phyloP scores from a whole-genome alignment of 53 echinoderm and acorn worm species.

The Pentamera pediparva region DNA sequence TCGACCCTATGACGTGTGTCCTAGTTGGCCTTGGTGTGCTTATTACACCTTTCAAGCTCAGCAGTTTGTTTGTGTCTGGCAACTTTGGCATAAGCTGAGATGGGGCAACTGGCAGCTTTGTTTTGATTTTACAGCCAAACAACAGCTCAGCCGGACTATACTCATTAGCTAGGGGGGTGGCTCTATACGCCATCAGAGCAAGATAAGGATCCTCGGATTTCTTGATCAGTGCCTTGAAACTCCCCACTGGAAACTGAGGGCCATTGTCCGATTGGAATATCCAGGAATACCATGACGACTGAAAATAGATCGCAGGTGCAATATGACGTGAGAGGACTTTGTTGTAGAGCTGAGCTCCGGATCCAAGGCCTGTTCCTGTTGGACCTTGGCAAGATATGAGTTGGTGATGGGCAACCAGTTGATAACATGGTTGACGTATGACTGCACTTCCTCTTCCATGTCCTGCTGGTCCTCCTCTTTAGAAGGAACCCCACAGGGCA shows the following conservation, averaged over 20 bases:
- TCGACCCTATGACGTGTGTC: too few relatives aligned
- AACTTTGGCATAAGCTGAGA: too few relatives aligned
- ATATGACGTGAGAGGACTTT: too few relatives aligned
- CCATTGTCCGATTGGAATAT: background rate
- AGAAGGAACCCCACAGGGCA: slow-evolving; percentile 28
- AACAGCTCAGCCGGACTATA: background rate
- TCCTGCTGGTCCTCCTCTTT: too few relatives aligned
- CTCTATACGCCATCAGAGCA: slow-evolving; percentile 7
- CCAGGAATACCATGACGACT: background rate
- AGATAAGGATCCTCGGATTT: slow-evolving; percentile 25
- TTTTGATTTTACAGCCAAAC: background rate
- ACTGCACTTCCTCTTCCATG: slow-evolving; percentile 19
- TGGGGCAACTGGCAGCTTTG: background rate
- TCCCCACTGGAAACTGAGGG: slow-evolving; percentile 7
- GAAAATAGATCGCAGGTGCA: background rate
- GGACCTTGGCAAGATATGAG: slow-evolving; percentile 19
- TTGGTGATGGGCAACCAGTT: slow-evolving; percentile 33
- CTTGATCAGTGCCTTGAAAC: slow-evolving; percentile 14
- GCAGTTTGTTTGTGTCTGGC: background rate
- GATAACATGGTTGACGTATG: slow-evolving; percentile 17
- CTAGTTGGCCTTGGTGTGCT: too few relatives aligned
- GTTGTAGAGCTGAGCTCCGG: too few relatives aligned
- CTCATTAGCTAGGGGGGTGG: background rate
- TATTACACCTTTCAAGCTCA: too few relatives aligned
- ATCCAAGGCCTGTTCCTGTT: slow-evolving; percentile 16